Conservation (phyloP, 2,113 vertebrate species). For the Malaclemys terrapin region DNA sequence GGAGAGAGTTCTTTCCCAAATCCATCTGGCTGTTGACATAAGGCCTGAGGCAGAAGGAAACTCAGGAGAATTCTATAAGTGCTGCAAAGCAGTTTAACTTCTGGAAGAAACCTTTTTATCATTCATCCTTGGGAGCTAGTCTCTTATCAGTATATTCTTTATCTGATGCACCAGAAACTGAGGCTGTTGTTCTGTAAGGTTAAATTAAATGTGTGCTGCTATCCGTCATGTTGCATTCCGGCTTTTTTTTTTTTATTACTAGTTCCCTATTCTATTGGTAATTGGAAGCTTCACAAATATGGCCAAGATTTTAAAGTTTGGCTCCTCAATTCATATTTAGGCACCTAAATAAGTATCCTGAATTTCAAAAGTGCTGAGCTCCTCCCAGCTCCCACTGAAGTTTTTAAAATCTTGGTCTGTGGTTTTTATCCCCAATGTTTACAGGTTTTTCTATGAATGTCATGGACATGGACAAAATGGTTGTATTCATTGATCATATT, state of each 20-base stretch:
- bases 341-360: background rate
- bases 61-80: background rate
- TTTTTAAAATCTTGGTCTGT: background rate
- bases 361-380: background rate
- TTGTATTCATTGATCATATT: background rate
- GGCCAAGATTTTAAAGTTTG: background rate
- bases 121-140: background rate
- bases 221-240: background rate
- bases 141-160: background rate
- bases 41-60: background rate
- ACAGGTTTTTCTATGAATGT: background rate
- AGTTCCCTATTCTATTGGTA: background rate
- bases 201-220: background rate
- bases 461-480: background rate
- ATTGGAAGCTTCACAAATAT: background rate
- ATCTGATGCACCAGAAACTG: background rate
- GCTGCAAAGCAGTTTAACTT: rapidly evolving
- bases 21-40: background rate
- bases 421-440: background rate
- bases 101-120: background rate
- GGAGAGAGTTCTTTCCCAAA: background rate
- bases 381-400: background rate
- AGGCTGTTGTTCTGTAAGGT: background rate
- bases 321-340: background rate
- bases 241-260: background rate